Evolutionary conservation across 2,113 vertebrate species (phyloP).

Genomic region (Mirza zaza): DNA sequence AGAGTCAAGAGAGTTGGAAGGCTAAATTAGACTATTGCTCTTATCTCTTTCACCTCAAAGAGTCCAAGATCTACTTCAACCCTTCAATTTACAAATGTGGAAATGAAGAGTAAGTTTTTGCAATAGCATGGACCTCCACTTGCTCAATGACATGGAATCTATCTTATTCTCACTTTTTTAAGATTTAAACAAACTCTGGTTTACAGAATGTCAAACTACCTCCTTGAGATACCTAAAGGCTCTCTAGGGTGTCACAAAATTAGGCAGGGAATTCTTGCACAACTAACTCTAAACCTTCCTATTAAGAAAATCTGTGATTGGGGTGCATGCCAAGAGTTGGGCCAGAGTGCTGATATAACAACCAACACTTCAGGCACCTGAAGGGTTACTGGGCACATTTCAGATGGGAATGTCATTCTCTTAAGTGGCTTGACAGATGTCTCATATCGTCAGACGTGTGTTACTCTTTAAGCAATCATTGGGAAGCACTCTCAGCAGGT

Average conservation of each 20-base stretch:
- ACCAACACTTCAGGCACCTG: not conserved
- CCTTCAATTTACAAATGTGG: not conserved
- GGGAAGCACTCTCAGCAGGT: not conserved
- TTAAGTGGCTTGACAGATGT: constrained; percentile 44
- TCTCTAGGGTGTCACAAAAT: not conserved
- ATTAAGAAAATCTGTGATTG: not conserved
- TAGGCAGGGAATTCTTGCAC: not conserved
- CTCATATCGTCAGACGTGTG: not conserved
- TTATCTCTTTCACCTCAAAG: not conserved
- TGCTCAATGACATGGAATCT: not conserved
- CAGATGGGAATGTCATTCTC: constrained; percentile 41
- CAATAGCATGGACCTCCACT: not conserved
- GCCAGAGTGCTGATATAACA: not conserved
- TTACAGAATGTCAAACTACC: not conserved
- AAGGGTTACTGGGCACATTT: constrained; percentile 32
- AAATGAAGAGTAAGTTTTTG: not conserved
- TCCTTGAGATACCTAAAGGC: not conserved
- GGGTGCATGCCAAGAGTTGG: not conserved
- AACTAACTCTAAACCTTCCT: not conserved
- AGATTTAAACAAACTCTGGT: constrained; percentile 7
- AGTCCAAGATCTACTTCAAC: not conserved
- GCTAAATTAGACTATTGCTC: not conserved
- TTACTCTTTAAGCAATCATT: constrained; percentile 13
- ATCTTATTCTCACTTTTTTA: not conserved
- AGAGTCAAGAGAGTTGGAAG: not conserved